phyloP scores from a whole-genome alignment of 2,888 invertebrate species.

The Sylvicola fuscatus region DNA sequence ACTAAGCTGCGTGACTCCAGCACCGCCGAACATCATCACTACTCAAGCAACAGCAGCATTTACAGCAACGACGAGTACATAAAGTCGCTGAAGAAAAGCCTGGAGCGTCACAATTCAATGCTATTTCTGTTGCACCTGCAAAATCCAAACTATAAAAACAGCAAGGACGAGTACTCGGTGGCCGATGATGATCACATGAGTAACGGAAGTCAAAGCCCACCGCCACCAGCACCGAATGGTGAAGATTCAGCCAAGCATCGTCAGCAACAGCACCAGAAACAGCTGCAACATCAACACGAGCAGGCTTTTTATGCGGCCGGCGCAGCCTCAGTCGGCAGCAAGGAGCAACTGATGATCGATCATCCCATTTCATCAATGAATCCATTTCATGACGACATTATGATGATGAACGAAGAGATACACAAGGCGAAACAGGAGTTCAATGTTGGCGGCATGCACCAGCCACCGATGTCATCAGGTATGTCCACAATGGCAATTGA shows the following conservation, averaged over 20 bases:
- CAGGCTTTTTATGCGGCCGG: constrained; percentile 1
- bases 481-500: constrained; percentile 21
- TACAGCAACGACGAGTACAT: constrained; percentile 25
- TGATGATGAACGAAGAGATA: constrained; percentile 9
- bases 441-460: background rate
- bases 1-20: too few relatives aligned
- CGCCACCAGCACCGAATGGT: constrained; percentile 63
- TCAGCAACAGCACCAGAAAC: background rate
- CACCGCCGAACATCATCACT: constrained; percentile 4
- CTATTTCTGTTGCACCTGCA: constrained; percentile 21
- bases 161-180: constrained; percentile 10
- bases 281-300: constrained; percentile 1
- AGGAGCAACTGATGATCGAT: constrained; percentile 7
- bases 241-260: background rate
- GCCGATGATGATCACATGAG: constrained; percentile 13
- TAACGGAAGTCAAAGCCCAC: constrained; percentile 43
- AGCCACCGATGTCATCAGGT: constrained; percentile 13
- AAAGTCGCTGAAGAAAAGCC: constrained; percentile 18
- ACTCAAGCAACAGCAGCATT: constrained; percentile 13
- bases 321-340: too few relatives aligned
- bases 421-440: constrained; percentile 3
- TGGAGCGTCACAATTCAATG: constrained; percentile 24
- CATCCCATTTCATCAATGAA: constrained; percentile 10
- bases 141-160: constrained; percentile 19
- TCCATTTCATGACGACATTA: constrained; percentile 14